Conservation (phyloP, 2,888 invertebrate genomes). For the Holacanthella duospinosa region DNA sequence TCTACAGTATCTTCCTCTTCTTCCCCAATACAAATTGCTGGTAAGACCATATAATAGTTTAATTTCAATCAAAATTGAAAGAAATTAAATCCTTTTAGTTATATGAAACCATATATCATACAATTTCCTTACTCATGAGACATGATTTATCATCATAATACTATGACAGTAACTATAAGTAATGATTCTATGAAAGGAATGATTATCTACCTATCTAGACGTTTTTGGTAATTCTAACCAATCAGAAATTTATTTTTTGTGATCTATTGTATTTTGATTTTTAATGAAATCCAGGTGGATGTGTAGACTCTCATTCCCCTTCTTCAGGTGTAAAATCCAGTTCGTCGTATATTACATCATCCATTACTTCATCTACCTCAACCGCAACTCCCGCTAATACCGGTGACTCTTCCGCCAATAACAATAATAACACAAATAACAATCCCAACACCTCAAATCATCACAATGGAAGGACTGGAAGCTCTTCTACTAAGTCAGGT, state of each 20-base stretch:
- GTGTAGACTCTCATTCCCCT: conserved; percentile 18
- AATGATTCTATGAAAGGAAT: no score
- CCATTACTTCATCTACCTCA: conserved; percentile 14
- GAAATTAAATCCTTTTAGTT: background rate
- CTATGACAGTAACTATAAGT: no score
- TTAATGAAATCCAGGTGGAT: conserved; percentile 31
- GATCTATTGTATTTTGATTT: no score
- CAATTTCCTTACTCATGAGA: background rate
- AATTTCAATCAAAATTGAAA: no score
- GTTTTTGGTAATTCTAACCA: no score
- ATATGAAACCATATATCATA: background rate
- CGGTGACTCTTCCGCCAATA: conserved; percentile 12
- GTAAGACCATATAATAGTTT: no score
- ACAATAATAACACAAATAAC: conserved; percentile 13
- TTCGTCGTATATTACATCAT: conserved; percentile 31
- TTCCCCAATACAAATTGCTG: conserved; percentile 28
- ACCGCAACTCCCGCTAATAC: background rate
- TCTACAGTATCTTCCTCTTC: conserved; percentile 31
- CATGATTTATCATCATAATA: background rate
- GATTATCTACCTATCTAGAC: no score
- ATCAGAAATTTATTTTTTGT: no score
- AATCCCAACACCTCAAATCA: no score
- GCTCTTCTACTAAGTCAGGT: conserved; percentile 11
- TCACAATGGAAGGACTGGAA: conserved; percentile 17
- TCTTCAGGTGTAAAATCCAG: conserved; percentile 26